A percentile compares a stretch with the other conserved stretches of the same genome.
phyloP scores from a whole-genome alignment of 2,113 vertebrate species.

The Oceanodroma tethys region DNA sequence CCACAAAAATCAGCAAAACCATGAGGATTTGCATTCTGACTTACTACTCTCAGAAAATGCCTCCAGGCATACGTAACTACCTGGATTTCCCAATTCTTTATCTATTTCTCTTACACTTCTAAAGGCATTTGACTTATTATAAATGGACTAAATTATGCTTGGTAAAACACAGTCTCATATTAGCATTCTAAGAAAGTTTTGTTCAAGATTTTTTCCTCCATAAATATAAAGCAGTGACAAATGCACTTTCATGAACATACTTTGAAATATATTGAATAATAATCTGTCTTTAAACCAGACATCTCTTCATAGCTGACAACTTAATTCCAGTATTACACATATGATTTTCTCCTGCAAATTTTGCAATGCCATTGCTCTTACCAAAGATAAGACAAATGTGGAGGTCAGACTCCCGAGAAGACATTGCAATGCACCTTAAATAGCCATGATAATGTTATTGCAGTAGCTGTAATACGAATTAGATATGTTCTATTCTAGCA shows the following conservation, averaged over 20 bases:
- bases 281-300: background rate
- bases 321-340: background rate
- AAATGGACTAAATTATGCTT: background rate
- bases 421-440: background rate
- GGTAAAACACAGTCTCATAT: background rate
- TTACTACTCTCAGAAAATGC: constrained; percentile 21
- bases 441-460: background rate
- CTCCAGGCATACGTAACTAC: constrained; percentile 27
- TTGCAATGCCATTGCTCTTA: background rate
- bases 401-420: background rate
- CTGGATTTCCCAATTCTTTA: constrained; percentile 31
- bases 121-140: background rate
- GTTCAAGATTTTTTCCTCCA: background rate
- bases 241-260: background rate
- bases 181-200: background rate
- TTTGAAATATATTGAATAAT: background rate
- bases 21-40: constrained; percentile 28
- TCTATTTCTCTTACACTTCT: background rate
- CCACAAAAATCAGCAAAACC: constrained; percentile 45
- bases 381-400: background rate
- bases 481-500: background rate
- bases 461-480: background rate
- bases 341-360: background rate
- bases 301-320: background rate
- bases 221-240: background rate